Evolutionary conservation across 2,797 vertebrate genomes (phyloP).

Genomic region (Tokudaia tokunoshimensis): DNA sequence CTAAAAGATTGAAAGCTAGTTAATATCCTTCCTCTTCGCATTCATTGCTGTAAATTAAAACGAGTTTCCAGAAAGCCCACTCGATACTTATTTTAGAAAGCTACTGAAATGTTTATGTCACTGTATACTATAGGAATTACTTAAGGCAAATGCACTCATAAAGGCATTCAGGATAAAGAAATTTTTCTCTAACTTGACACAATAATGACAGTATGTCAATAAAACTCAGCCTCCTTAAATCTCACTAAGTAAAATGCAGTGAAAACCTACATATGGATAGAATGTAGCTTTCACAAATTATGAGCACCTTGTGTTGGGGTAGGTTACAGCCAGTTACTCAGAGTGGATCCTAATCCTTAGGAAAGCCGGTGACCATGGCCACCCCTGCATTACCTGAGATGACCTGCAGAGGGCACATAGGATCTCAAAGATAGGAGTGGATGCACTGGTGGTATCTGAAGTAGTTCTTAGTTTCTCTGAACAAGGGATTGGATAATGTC

Average conservation of each 20-base stretch:
- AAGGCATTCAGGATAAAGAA: constrained; percentile 6
- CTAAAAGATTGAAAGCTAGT: background rate
- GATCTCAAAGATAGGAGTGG: background rate
- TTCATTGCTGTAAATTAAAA: background rate
- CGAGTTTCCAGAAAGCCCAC: background rate
- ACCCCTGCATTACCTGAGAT: background rate
- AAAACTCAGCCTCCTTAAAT: constrained; percentile 31
- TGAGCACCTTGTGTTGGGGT: background rate
- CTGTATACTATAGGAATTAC: background rate
- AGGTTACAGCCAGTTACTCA: background rate
- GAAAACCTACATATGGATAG: background rate
- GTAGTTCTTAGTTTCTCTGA: background rate
- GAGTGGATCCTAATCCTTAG: background rate
- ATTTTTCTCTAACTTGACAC: constrained; percentile 27
- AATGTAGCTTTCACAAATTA: background rate
- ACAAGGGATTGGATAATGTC: background rate
- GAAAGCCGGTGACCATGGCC: background rate
- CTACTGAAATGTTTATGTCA: constrained; percentile 29
- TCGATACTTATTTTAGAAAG: constrained; percentile 9
- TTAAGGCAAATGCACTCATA: background rate
- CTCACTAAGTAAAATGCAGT: background rate
- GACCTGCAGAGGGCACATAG: background rate
- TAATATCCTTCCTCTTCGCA: background rate
- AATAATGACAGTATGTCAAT: background rate
- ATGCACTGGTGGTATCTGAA: background rate